Conservation (phyloP, 2,888 invertebrate genomes). For the Geophilus truncorum region DNA sequence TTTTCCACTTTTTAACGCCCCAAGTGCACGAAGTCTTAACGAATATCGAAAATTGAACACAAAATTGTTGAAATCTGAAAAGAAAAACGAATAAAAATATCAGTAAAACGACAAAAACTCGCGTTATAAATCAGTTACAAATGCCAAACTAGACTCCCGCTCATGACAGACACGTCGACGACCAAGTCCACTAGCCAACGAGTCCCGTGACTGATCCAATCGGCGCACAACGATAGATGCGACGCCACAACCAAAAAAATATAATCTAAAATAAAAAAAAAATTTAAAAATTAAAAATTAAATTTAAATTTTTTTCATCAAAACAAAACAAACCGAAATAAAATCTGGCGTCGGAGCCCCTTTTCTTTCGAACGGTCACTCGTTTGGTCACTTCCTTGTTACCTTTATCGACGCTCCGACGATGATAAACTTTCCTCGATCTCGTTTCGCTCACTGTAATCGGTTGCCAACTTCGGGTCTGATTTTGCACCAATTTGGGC, state of each 20-base stretch:
- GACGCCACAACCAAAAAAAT: neutral
- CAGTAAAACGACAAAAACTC: neutral
- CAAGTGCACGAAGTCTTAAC: neutral
- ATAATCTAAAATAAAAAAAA: neutral
- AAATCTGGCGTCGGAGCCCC: neutral
- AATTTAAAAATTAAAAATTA: neutral
- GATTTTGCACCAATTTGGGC: neutral
- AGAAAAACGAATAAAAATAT: neutral
- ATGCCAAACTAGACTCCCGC: neutral
- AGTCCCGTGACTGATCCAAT: neutral
- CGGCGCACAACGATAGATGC: neutral
- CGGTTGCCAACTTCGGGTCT: neutral
- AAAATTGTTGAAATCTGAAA: neutral
- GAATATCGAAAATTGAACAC: neutral
- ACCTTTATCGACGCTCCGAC: neutral
- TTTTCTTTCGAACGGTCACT: neutral
- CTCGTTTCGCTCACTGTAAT: neutral
- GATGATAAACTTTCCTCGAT: neutral
- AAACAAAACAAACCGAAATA: neutral
- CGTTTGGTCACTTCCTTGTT: neutral
- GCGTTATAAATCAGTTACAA: neutral
- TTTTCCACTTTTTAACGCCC: neutral
- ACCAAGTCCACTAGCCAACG: neutral
- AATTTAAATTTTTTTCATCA: neutral
- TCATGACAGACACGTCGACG: neutral